A percentile compares a stretch with the other conserved stretches of the same genome.
phyloP scores from a whole-genome alignment of 2,113 vertebrate genomes.

The Corvus cornix region DNA sequence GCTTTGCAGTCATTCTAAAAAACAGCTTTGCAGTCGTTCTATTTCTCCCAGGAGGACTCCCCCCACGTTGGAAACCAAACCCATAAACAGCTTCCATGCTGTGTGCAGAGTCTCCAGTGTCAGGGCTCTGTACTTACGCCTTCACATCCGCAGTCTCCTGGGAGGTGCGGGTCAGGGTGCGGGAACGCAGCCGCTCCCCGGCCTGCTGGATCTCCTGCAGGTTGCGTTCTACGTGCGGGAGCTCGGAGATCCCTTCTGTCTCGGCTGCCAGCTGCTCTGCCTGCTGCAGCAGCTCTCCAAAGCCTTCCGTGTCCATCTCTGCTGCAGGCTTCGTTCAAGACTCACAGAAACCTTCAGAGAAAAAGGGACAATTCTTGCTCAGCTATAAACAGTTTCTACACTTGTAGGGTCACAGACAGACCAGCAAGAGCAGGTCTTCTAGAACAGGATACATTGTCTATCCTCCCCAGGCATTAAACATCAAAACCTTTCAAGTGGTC shows the following conservation, averaged over 20 bases:
- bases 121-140: conserved; percentile 79
- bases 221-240: conserved; percentile 93
- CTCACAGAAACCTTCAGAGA: not conserved
- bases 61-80: fast-evolving
- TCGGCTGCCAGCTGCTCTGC: conserved; percentile 96
- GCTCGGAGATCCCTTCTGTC: conserved; percentile 93
- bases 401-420: not conserved
- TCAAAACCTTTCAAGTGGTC: not conserved
- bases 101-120: fast-evolving
- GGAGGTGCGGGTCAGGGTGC: conserved; percentile 91
- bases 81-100: fast-evolving
- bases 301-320: conserved; percentile 91
- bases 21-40: not conserved
- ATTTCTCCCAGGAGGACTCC: not conserved
- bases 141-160: conserved; percentile 97
- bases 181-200: conserved; percentile 90
- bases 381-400: not conserved
- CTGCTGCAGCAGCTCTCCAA: conserved; percentile 96
- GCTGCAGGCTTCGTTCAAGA: not conserved
- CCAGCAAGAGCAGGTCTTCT: not conserved
- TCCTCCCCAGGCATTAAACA: not conserved
- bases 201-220: conserved; percentile 97
- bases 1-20: not conserved
- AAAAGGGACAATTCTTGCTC: not conserved
- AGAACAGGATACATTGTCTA: not conserved